Percentiles rank a stretch among this genome's conserved stretches.
These are phyloP conservation scores for Ptiloglossa arizonensis DNA, from an alignment of 1,140 invertebrate genomes.

Conservation along the genomic window DNA sequence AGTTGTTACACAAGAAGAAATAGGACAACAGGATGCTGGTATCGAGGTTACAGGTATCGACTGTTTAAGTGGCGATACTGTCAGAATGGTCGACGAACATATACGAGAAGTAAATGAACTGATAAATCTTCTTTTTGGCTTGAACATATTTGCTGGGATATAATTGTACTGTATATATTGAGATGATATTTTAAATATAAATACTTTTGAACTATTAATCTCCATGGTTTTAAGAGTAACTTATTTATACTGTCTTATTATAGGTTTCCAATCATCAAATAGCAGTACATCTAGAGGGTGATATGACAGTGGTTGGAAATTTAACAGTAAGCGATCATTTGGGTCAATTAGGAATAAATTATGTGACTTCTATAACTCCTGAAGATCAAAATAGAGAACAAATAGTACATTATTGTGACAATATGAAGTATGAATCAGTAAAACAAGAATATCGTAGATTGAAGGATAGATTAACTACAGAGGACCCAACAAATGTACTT, in stretches of 20 bases:
- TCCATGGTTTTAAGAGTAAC: background rate
- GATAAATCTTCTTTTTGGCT: constrained; percentile 17
- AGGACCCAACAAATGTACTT: constrained; percentile 60
- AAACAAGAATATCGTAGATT: constrained; percentile 75
- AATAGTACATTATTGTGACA: constrained; percentile 76
- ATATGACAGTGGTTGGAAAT: constrained; percentile 79
- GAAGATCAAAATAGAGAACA: constrained; percentile 70
- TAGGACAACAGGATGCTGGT: constrained; percentile 71
- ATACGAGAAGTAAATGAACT: constrained; percentile 70
- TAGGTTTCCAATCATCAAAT: constrained; percentile 79
- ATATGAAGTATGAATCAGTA: constrained; percentile 74
- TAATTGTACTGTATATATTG: constrained; percentile 24
- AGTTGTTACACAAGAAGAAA: constrained; percentile 76
- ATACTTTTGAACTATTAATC: background rate
- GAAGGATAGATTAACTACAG: constrained; percentile 67
- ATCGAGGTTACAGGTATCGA: constrained; percentile 77
- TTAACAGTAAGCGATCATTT: constrained; percentile 73
- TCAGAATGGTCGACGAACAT: constrained; percentile 77
- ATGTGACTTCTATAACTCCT: constrained; percentile 76
- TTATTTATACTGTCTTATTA: constrained; percentile 20
- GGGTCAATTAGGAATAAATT: constrained; percentile 78
- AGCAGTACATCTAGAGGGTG: constrained; percentile 76
- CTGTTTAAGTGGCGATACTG: constrained; percentile 77
- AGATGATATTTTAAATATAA: constrained; percentile 2
- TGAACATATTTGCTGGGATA: background rate